A percentile compares a stretch with the other conserved stretches of the same genome.
phyloP scores from a whole-genome alignment of 2,113 vertebrate species.

The Grallaria varia region DNA sequence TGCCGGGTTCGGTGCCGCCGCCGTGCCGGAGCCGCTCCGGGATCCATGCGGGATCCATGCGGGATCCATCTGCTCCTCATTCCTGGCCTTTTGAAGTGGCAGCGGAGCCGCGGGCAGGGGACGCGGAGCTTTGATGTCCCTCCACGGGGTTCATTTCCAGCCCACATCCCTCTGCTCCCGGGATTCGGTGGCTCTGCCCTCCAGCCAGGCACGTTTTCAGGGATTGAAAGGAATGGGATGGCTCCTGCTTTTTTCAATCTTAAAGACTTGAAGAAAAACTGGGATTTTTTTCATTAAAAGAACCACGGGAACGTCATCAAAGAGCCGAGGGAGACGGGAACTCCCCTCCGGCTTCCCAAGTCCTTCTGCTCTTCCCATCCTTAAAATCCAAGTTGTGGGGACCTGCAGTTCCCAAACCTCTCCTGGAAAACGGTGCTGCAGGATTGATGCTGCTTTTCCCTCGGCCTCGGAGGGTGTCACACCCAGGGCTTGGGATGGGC shows the following conservation, averaged over 20 bases:
- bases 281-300: not conserved
- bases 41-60: not conserved
- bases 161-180: not conserved
- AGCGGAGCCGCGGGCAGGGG: not conserved
- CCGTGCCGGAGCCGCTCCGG: not conserved
- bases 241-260: not conserved
- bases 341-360: accelerated
- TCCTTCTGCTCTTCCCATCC: not conserved
- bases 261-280: accelerated
- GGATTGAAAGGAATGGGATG: not conserved
- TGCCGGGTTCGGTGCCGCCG: not conserved
- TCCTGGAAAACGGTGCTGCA: not conserved
- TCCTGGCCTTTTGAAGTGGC: not conserved
- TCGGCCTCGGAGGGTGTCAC: accelerated
- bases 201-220: not conserved
- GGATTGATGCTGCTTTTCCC: not conserved
- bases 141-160: not conserved
- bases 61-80: conserved; percentile 30
- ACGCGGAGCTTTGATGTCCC: not conserved
- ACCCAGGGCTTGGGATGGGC: accelerated
- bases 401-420: not conserved
- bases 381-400: not conserved
- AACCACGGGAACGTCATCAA: not conserved
- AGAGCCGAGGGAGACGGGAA: not conserved
- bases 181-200: not conserved